Percentiles rank a stretch among this genome's conserved stretches.
Conservation (phyloP, 2,797 vertebrate genomes). For the Enoplosus armatus region DNA sequence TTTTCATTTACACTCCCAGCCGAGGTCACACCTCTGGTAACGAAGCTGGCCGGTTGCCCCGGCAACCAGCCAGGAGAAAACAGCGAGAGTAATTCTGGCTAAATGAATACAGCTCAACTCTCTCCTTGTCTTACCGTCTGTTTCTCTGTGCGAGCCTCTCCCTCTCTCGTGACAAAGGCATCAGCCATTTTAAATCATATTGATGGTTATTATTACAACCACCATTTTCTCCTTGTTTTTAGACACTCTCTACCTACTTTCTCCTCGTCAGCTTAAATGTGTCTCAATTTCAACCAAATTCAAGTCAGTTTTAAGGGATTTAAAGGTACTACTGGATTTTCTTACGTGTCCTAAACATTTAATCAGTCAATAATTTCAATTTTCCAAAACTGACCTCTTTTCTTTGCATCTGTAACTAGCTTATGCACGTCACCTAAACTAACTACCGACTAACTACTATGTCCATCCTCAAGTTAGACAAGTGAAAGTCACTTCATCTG, state of each 20-base stretch:
- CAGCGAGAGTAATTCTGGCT: constrained; percentile 59
- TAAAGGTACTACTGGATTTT: background rate
- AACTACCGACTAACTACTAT: too few relatives aligned
- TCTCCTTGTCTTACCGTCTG: constrained; percentile 31
- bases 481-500: background rate
- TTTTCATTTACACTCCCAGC: constrained; percentile 54
- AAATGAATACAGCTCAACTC: constrained; percentile 48
- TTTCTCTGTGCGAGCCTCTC: constrained; percentile 27
- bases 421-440: background rate
- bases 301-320: background rate
- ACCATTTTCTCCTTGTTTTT: constrained; percentile 24
- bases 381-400: background rate
- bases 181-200: constrained; percentile 49
- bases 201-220: constrained; percentile 22
- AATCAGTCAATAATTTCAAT: background rate
- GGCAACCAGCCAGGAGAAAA: constrained; percentile 55
- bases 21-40: constrained; percentile 65
- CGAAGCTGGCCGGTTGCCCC: constrained; percentile 71
- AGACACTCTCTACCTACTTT: background rate
- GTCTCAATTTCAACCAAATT: background rate
- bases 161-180: constrained; percentile 38
- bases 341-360: background rate
- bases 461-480: background rate
- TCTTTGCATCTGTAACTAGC: too few relatives aligned
- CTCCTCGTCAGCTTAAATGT: too few relatives aligned